Evolutionary conservation across 2,113 vertebrate species (phyloP).

Genomic region (Ophthalmolycus amberensis): DNA sequence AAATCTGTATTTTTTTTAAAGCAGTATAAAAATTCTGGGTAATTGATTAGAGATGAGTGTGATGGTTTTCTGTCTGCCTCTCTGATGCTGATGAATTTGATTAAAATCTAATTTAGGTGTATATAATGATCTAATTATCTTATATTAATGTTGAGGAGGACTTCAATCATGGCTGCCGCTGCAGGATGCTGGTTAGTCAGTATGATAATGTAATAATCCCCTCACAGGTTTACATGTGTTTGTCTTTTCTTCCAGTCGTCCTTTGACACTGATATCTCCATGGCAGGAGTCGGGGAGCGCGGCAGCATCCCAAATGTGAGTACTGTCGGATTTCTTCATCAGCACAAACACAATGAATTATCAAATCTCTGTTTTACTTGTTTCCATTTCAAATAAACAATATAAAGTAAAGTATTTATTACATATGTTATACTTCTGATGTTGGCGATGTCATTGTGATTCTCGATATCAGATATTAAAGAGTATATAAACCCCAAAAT

Average conservation of each 20-base stretch:
- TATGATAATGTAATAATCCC: not conserved
- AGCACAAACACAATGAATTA: not conserved
- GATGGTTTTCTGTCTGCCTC: not conserved
- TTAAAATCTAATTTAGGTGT: slow-evolving; percentile 17
- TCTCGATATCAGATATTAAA: not conserved
- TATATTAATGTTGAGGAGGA: not conserved
- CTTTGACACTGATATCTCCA: slow-evolving; percentile 75
- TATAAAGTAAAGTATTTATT: too few relatives aligned
- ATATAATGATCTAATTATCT: not conserved
- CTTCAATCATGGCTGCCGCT: not conserved
- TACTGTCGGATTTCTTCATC: not conserved
- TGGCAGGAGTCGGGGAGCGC: slow-evolving; percentile 69
- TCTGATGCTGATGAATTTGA: not conserved
- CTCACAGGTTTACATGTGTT: not conserved
- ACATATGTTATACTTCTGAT: not conserved
- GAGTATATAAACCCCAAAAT: not conserved
- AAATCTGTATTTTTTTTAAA: not conserved
- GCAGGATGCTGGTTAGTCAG: not conserved
- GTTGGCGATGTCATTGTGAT: not conserved
- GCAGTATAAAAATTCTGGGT: not conserved
- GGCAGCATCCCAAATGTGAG: slow-evolving; percentile 75
- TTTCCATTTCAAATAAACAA: not conserved
- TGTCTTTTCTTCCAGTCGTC: slow-evolving; percentile 74
- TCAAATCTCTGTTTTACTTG: not conserved
- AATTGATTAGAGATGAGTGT: not conserved